Evolutionary conservation across 1,140 invertebrate species (phyloP).

Genomic region (Drosophila chauvacae): DNA sequence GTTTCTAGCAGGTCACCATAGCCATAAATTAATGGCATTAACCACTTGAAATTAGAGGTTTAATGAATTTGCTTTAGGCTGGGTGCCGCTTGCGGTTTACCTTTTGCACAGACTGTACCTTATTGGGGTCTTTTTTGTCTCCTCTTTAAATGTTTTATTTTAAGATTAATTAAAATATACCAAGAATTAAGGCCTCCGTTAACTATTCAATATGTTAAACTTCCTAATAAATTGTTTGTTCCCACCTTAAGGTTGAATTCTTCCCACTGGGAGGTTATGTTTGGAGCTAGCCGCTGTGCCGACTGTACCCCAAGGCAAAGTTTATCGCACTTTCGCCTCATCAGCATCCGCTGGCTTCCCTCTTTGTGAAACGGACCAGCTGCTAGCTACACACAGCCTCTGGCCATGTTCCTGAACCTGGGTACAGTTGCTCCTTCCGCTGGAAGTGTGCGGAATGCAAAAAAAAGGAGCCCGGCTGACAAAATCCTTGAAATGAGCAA

Average conservation of each 20-base stretch:
- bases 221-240: background rate
- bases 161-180: too few relatives aligned
- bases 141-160: background rate
- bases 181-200: too few relatives aligned
- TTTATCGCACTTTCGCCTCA: constrained; percentile 3
- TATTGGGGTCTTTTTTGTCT: accelerated
- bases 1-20: background rate
- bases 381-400: constrained; percentile 1
- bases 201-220: too few relatives aligned
- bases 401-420: too few relatives aligned
- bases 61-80: background rate
- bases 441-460: constrained; percentile 13
- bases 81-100: background rate
- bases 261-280: constrained; percentile 3
- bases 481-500: constrained; percentile 12
- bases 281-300: too few relatives aligned
- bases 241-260: background rate
- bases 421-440: constrained; percentile 17
- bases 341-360: constrained; percentile 2
- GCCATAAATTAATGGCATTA: background rate
- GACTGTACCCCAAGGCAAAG: constrained; percentile 3
- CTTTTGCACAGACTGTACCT: background rate
- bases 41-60: constrained; percentile 4
- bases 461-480: background rate
- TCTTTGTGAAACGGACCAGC: background rate